Conservation (phyloP, 2,113 vertebrate genomes). For the Tretioscincus oriximinensis region DNA sequence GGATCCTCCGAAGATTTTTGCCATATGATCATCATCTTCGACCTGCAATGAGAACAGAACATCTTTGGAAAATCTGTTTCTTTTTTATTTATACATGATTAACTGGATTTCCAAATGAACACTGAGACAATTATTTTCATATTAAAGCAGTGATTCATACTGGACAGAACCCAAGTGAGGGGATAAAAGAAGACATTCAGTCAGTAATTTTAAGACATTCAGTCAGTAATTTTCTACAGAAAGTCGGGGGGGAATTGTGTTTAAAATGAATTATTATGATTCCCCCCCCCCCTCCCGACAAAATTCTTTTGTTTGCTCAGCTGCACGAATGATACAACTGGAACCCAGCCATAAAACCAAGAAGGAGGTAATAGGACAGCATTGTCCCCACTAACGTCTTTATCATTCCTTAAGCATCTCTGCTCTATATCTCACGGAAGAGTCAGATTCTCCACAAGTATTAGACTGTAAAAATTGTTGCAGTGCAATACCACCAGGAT, state of each 20-base stretch:
- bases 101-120: conserved; percentile 5
- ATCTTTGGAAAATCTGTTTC: neutral
- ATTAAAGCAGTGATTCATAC: conserved; percentile 14
- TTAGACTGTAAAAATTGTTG: fast-evolving
- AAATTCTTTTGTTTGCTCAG: neutral
- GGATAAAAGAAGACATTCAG: neutral
- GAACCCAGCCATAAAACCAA: fast-evolving
- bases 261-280: conserved; percentile 1
- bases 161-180: neutral
- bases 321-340: neutral
- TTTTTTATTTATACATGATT: conserved; percentile 22
- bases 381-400: neutral
- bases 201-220: neutral
- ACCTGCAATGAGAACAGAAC: neutral
- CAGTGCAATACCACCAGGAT: neutral
- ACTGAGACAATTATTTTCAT: conserved; percentile 26
- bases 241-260: neutral
- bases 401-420: neutral
- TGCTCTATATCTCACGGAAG: neutral
- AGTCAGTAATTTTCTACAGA: neutral
- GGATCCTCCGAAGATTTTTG: neutral
- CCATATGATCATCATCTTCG: conserved; percentile 16
- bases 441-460: fast-evolving
- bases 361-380: neutral
- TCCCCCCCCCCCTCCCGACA: neutral